Evolutionary conservation across 1,140 invertebrate species (phyloP).

Genomic region (Whitmania pigra): DNA sequence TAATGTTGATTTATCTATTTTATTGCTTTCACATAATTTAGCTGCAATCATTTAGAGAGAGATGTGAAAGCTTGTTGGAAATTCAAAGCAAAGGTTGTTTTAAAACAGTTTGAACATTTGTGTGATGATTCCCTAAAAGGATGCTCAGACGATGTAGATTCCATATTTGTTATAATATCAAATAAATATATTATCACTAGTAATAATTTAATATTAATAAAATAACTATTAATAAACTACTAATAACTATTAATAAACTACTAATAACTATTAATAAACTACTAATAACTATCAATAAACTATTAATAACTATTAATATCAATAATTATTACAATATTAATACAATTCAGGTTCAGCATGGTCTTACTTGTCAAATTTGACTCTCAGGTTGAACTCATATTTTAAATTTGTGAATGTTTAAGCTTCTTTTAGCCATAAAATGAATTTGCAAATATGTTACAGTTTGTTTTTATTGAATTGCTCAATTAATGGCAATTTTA

Average conservation of each 20-base stretch:
- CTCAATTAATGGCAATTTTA: background rate
- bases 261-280: too few species aligned
- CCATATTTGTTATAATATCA: too few species aligned
- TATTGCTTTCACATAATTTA: background rate
- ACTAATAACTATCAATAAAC: too few species aligned
- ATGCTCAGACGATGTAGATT: too few species aligned
- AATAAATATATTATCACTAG: too few species aligned
- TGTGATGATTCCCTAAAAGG: too few species aligned
- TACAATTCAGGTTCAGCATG: background rate
- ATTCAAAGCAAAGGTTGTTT: background rate
- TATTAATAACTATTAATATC: too few species aligned
- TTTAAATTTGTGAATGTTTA: background rate
- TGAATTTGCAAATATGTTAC: background rate
- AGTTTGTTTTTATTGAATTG: background rate
- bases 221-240: too few species aligned
- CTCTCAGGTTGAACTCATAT: background rate
- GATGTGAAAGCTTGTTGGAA: constrained; percentile 2
- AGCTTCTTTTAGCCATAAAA: background rate
- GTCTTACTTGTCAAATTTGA: background rate
- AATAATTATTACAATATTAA: constrained; percentile 3
- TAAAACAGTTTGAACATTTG: too few species aligned
- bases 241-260: background rate
- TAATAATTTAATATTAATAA: too few species aligned
- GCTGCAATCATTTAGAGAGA: constrained; percentile 5
- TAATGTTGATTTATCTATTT: background rate